Percentiles rank a stretch among this genome's conserved stretches.
These are phyloP conservation scores for Dipodomys stephensi DNA, from an alignment of 2,113 vertebrate genomes.

Conservation along the genomic window DNA sequence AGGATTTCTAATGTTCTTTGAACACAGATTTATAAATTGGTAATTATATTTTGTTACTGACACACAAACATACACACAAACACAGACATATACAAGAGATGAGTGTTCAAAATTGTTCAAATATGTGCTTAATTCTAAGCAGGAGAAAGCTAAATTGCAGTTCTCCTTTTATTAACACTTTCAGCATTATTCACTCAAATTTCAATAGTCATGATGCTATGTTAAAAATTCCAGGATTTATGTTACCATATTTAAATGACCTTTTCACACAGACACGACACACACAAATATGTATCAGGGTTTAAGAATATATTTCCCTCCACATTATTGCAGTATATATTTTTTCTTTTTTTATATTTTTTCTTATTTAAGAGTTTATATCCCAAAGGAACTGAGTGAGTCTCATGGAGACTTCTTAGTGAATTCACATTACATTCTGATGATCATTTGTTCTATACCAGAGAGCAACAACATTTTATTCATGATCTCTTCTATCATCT, in stretches of 20 bases:
- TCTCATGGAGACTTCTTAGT: neutral
- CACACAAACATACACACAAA: neutral
- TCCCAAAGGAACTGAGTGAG: neutral
- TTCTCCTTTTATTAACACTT: neutral
- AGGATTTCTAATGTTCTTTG: neutral
- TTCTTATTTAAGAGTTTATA: neutral
- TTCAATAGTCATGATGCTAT: neutral
- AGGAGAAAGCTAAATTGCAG: neutral
- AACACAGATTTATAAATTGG: neutral
- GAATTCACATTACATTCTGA: neutral
- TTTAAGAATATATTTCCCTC: neutral
- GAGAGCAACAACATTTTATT: neutral
- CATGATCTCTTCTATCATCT: neutral
- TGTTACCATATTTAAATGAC: neutral
- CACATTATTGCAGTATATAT: neutral
- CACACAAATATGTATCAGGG: neutral
- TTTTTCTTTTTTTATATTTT: neutral
- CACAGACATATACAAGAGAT: no score
- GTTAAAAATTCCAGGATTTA: neutral
- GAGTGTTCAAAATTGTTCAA: neutral
- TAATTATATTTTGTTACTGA: neutral
- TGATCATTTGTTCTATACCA: neutral
- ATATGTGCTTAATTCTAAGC: neutral
- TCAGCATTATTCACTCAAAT: neutral
- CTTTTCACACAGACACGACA: neutral